Conservation (phyloP, 1,140 invertebrate species). For the Ips nitidus region DNA sequence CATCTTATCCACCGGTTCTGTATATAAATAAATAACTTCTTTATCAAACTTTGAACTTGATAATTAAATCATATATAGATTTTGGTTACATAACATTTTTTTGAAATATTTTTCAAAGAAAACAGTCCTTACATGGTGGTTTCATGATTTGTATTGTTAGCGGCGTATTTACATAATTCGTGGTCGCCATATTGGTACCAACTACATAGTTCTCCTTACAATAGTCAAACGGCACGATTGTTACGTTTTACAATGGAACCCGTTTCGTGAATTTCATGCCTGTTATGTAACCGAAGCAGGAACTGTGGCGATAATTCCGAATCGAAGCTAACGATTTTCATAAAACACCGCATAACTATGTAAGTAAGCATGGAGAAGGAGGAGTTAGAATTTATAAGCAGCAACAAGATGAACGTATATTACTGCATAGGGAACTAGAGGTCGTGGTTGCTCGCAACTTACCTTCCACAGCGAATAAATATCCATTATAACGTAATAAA, state of each 20-base stretch:
- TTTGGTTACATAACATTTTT: no score
- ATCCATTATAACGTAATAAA: constrained; percentile 44
- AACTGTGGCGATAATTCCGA: no score
- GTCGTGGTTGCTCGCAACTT: constrained; percentile 22
- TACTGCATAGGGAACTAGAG: constrained; percentile 22
- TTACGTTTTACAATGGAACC: constrained; percentile 1
- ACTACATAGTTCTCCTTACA: constrained; percentile 9
- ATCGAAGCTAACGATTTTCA: not conserved
- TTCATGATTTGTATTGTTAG: constrained; percentile 26
- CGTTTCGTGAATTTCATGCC: not conserved
- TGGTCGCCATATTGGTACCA: constrained; percentile 16
- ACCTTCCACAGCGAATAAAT: constrained; percentile 36
- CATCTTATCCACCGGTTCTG: no score
- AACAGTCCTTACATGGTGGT: not conserved
- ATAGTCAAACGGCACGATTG: constrained; percentile 7
- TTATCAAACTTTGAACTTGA: no score
- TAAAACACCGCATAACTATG: not conserved
- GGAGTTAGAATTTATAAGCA: not conserved
- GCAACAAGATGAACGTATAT: not conserved
- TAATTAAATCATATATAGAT: no score
- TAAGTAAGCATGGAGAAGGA: not conserved
- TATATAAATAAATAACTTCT: no score
- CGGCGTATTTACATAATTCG: constrained; percentile 20
- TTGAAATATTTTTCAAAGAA: no score
- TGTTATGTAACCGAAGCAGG: not conserved